Conservation (phyloP, 2,113 vertebrate genomes). For the Vidua chalybeata region DNA sequence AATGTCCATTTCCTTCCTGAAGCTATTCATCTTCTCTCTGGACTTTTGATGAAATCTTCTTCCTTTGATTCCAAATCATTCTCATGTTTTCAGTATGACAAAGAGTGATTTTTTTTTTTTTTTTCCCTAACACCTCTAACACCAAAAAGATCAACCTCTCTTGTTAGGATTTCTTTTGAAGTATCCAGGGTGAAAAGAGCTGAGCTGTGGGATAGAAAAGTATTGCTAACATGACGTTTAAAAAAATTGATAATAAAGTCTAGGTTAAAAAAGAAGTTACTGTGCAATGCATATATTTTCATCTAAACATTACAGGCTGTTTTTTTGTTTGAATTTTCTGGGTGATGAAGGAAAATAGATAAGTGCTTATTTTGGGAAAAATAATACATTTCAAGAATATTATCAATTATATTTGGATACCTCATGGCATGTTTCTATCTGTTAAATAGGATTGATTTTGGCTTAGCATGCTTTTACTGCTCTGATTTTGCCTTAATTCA, state of each 20-base stretch:
- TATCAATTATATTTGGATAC: constrained; percentile 13
- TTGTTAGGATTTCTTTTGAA: constrained; percentile 40
- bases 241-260: not conserved
- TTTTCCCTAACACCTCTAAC: not conserved
- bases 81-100: not conserved
- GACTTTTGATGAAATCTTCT: constrained; percentile 5
- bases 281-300: not conserved
- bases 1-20: not conserved
- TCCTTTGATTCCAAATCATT: not conserved
- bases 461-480: not conserved
- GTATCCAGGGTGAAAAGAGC: not conserved
- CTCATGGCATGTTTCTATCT: not conserved
- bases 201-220: not conserved
- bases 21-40: not conserved
- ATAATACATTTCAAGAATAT: constrained; percentile 18
- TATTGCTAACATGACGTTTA: not conserved
- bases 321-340: constrained; percentile 15
- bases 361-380: not conserved
- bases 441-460: constrained; percentile 34
- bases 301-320: not conserved
- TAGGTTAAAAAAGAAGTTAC: not conserved
- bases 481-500: constrained; percentile 38
- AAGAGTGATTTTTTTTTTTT: not conserved
- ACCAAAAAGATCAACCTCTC: not conserved
- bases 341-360: not conserved